phyloP scores from a whole-genome alignment of 1,140 invertebrate genomes.

The Asobara japonica region DNA sequence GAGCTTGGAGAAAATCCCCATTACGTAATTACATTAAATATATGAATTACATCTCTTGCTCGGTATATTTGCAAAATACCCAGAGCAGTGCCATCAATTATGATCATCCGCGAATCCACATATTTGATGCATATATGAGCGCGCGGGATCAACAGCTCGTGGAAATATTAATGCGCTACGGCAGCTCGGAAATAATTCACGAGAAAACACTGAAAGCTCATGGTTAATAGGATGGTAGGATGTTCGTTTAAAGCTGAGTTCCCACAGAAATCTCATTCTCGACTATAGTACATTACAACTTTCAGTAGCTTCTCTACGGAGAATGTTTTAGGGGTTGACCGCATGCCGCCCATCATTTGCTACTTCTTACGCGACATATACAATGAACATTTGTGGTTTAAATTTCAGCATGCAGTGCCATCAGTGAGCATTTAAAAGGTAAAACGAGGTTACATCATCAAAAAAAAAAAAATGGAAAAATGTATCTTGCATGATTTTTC shows the following conservation, averaged over 20 bases:
- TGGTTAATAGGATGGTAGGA: neutral
- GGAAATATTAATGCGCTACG: slow-evolving; percentile 8
- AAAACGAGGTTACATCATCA: no score
- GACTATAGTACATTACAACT: neutral
- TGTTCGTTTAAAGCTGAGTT: neutral
- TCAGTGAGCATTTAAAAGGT: no score
- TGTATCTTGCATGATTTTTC: no score
- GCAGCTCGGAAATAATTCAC: neutral
- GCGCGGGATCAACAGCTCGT: neutral
- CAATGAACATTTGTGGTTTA: neutral
- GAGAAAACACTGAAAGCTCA: slow-evolving; percentile 1
- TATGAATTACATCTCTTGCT: no score
- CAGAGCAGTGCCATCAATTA: neutral
- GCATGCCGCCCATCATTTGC: neutral
- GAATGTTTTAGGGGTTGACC: neutral
- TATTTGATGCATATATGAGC: neutral
- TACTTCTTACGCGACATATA: neutral
- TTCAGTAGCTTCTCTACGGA: neutral
- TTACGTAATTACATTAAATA: no score
- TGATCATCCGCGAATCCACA: neutral
- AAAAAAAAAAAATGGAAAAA: no score
- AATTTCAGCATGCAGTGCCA: no score
- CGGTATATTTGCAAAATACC: neutral
- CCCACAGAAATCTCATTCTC: neutral
- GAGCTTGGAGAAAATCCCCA: no score